Base-by-base conservation (phyloP, 2,888 invertebrate species). In the Rotaria sp. region DNA sequence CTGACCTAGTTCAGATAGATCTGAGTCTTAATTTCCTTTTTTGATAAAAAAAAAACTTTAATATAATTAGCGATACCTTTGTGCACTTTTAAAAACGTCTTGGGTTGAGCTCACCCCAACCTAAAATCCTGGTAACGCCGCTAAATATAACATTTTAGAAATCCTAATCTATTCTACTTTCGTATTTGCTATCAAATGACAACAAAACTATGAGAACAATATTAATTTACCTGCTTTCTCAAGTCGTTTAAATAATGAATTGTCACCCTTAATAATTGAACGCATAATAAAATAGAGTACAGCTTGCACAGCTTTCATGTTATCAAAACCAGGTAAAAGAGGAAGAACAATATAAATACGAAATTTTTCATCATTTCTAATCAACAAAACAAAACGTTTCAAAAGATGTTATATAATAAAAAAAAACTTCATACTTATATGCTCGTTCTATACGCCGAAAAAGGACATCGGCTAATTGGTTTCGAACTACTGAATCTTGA, bases 241-340 rank as follows among this genome's bases (percentile, higher is more conserved):
- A 15, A 85, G 55, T 48, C 52, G 74, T 74, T 67, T 74, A n/a
- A 74, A 85, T 26, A 87, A 94, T 0, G 96, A 94, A 90, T 95
- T 94, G 87, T 94, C 94, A 38, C 97, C 96, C 89, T 96, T 94
- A 89, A 94, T 95, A 88, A 98, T 96, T 30, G 97, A 97, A 87
- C 94, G 94, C 35, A 97, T 97, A 92, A 97, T 97, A 96, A 97
- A 98, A 90, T 98, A 96, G 0, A 96, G 96, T 89, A 98, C 95
- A 5, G 96, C 96, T 89, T 96, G 95, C 30, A 97, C 93, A 0
- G 96, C 94, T 15, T 35, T 94, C 95, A 0, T 96, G 96, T 96
- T 97, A 92, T 97, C 97, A 92, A 97, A 97, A 26, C 95, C 97
- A 0, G 97, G 97, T 89, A 97, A 91, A 13, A 97, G 92, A 2